These are phyloP conservation scores for Parazoanthus swiftii DNA, from an alignment of 92 coral and sea anemone genomes.

Conservation along the genomic window DNA sequence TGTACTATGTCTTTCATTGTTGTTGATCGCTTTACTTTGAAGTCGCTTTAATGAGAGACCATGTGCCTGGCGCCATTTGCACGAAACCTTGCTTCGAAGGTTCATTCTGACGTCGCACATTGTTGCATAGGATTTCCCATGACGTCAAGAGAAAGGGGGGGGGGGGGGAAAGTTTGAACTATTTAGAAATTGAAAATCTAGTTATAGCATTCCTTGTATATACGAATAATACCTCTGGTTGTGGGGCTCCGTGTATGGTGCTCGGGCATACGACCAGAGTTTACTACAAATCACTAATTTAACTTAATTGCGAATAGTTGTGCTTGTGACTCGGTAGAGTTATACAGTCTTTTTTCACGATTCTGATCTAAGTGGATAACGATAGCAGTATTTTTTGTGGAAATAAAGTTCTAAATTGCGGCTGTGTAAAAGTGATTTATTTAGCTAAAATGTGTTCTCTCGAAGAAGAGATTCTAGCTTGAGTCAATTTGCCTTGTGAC, in stretches of 20 bases:
- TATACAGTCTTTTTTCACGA: too few relatives aligned
- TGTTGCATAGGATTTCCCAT: too few relatives aligned
- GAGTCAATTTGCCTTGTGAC: too few relatives aligned
- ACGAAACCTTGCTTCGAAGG: background rate
- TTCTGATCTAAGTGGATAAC: background rate
- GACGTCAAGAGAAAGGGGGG: background rate
- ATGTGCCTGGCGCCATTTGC: background rate
- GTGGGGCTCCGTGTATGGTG: background rate
- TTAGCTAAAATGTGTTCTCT: too few relatives aligned
- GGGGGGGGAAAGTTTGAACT: too few relatives aligned
- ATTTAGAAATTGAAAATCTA: background rate
- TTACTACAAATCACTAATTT: background rate
- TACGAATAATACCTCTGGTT: background rate
- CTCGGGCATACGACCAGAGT: background rate
- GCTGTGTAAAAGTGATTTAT: too few relatives aligned
- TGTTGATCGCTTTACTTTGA: background rate
- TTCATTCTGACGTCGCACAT: background rate
- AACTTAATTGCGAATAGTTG: background rate
- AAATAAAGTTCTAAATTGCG: too few relatives aligned
- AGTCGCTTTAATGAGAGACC: background rate
- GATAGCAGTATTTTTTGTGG: background rate
- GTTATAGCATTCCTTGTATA: background rate
- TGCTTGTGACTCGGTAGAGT: background rate
- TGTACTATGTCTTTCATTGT: too few relatives aligned
- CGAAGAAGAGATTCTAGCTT: too few relatives aligned